phyloP scores from a whole-genome alignment of 1,140 invertebrate genomes.

The Lanistes nyassanus region DNA sequence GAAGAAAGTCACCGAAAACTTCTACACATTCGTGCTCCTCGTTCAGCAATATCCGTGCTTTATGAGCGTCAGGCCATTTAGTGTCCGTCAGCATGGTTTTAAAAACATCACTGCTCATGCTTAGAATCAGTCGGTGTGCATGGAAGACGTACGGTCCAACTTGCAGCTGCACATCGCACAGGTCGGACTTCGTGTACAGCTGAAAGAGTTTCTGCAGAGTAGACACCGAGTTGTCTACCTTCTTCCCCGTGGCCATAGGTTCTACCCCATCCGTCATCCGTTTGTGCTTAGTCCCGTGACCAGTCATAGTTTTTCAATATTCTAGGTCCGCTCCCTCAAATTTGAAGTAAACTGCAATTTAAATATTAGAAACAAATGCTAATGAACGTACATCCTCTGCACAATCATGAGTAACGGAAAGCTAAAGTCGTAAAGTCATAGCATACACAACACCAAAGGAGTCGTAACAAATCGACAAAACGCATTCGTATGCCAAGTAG shows the following conservation, averaged over 20 bases:
- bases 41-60: constrained; percentile 83
- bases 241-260: constrained; percentile 23
- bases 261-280: too few species aligned
- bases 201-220: constrained; percentile 41
- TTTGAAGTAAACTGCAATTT: too few species aligned
- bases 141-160: constrained; percentile 85
- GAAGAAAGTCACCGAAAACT: constrained; percentile 89
- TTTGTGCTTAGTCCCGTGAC: too few species aligned
- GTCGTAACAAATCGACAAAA: too few species aligned
- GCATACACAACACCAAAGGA: too few species aligned
- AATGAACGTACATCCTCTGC: too few species aligned
- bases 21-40: constrained; percentile 85
- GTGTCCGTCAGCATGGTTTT: constrained; percentile 96
- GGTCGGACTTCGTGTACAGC: constrained; percentile 60
- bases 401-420: too few species aligned
- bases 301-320: too few species aligned
- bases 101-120: constrained; percentile 95
- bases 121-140: constrained; percentile 90
- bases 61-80: constrained; percentile 90
- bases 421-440: too few species aligned
- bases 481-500: too few species aligned
- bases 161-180: constrained; percentile 86
- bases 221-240: constrained; percentile 42
- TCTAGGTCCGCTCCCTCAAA: too few species aligned
- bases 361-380: too few species aligned